These are phyloP conservation scores for Lepilemur ruficaudatus DNA, from an alignment of 2,797 vertebrate species.

Conservation along the genomic window DNA sequence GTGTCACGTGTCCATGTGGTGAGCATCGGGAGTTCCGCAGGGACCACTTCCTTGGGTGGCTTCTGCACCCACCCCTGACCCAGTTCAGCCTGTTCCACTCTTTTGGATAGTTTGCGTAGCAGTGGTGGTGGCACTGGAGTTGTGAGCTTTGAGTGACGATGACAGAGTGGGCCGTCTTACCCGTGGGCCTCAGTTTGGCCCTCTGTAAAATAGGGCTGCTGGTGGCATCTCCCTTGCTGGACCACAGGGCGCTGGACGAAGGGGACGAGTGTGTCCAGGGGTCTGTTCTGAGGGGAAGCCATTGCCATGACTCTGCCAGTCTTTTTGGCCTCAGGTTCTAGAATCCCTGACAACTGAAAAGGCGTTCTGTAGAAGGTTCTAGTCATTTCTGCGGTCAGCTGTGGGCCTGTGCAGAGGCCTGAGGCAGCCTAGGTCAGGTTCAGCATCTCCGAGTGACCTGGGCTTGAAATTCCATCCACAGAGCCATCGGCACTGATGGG, in stretches of 20 bases:
- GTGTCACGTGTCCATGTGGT: neutral
- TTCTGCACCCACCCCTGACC: accelerated
- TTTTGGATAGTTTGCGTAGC: neutral
- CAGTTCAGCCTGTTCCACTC: neutral
- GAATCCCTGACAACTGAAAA: neutral
- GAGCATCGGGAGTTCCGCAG: neutral
- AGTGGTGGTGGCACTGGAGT: neutral
- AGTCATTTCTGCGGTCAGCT: neutral
- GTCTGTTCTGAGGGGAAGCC: neutral
- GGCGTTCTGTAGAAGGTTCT: neutral
- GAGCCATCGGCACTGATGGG: neutral
- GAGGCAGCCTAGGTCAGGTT: neutral
- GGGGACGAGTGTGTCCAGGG: too few species aligned
- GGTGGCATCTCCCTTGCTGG: neutral
- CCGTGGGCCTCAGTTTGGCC: neutral
- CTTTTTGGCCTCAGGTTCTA: neutral
- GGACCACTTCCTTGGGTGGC: neutral
- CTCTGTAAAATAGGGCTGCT: neutral
- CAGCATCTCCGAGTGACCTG: accelerated
- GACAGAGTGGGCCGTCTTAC: neutral
- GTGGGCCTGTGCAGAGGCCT: neutral
- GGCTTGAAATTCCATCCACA: neutral
- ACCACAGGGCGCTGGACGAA: accelerated
- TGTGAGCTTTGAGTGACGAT: neutral
- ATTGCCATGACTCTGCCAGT: neutral